These are phyloP conservation scores for Calameuta idolon DNA, from an alignment of 2,888 invertebrate genomes.

Conservation along the genomic window DNA sequence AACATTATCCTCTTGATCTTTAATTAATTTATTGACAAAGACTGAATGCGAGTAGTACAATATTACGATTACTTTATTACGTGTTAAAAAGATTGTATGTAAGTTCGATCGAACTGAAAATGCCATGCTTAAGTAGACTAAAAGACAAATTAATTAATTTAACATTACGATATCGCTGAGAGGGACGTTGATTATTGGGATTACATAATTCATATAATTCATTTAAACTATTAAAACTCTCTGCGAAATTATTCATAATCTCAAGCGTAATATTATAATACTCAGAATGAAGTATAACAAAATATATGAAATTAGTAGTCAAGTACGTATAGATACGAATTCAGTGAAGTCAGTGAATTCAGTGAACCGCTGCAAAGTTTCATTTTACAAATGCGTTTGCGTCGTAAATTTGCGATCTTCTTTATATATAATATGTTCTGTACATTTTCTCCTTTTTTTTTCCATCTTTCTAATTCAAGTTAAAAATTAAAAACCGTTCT, in stretches of 20 bases:
- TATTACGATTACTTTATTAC: slow-evolving; percentile 6
- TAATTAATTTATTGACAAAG: slow-evolving; percentile 56
- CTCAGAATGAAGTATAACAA: not conserved
- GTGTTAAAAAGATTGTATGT: slow-evolving; percentile 2
- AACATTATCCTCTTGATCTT: slow-evolving; percentile 12
- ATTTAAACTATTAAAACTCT: not conserved
- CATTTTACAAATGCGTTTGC: not conserved
- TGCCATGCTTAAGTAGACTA: not conserved
- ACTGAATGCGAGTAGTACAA: slow-evolving; percentile 51
- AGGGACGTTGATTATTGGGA: not conserved
- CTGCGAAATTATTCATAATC: not conserved
- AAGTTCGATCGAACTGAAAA: slow-evolving; percentile 1
- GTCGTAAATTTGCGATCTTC: not conserved
- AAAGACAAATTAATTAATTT: slow-evolving; percentile 3
- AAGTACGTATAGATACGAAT: not conserved
- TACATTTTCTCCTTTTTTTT: not conserved
- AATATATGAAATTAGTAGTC: not conserved
- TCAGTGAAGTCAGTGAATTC: not conserved
- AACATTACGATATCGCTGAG: not conserved
- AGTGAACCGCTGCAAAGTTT: not conserved
- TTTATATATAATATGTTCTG: not conserved
- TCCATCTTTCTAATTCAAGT: not conserved
- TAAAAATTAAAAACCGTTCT: not conserved
- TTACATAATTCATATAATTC: not conserved
- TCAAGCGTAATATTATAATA: not conserved